Conservation (phyloP, 2,888 invertebrate species). For the Ariolimax columbianus region DNA sequence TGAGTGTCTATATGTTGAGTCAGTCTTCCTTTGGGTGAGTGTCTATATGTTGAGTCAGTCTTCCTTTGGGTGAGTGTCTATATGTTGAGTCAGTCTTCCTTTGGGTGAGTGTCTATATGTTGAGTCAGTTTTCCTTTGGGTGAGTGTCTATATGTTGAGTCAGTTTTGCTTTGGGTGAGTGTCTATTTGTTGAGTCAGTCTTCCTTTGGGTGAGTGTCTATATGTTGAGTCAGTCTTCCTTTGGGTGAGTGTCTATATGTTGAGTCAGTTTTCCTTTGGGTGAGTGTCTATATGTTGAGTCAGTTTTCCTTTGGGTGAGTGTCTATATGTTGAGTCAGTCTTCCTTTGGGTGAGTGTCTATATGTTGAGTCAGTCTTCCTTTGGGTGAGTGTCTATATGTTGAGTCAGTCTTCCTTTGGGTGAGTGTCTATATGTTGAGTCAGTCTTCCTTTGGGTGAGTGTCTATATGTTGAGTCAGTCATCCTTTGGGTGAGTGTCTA, state of each 20-base stretch:
- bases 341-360: neutral
- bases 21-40: neutral
- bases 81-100: neutral
- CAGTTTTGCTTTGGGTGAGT: neutral
- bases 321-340: neutral
- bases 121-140: slow-evolving; percentile 96
- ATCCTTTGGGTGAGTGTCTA: too few relatives aligned
- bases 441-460: neutral
- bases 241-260: neutral
- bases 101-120: neutral
- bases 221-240: too few relatives aligned
- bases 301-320: neutral
- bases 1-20: neutral
- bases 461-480: neutral
- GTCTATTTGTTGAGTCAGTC: neutral
- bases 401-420: too few relatives aligned
- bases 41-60: neutral
- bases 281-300: neutral
- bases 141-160: slow-evolving; percentile 77
- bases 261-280: neutral
- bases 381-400: neutral
- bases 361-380: neutral
- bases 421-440: slow-evolving; percentile 77
- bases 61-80: neutral
- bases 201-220: neutral